Base-by-base conservation (phyloP, 2,888 invertebrate species). In the Spodoptera littoralis region DNA sequence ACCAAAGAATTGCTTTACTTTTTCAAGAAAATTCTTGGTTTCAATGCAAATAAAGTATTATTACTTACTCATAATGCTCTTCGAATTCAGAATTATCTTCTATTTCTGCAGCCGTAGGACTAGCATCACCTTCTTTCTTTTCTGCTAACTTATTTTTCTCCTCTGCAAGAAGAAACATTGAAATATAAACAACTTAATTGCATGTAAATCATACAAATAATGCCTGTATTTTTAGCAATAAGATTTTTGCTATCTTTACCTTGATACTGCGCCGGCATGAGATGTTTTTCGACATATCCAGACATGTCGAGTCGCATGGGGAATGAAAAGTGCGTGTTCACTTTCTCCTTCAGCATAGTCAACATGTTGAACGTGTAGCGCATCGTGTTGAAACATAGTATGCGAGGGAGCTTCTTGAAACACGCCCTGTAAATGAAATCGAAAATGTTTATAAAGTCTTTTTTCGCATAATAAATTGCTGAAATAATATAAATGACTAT, bases 281-380 rank as follows among this genome's bases (percentile, higher is more conserved):
- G 95, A 80, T 98, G 98, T 88, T 98, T 98, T 90, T 99, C 99
- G 66, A 99, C 98, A 86, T 99, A 99, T 46, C 98, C 98, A 0
- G 98, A 97, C 99, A 99, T 99, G 88, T 98, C 98, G 11, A 99
- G 95, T 53, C 97, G 95, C 93, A 99, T 96, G 0, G 99, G 99
- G 90, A 99, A 99, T 12, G 98, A 99, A 89, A 99, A 99, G 86
- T 99, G 98, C 0, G 99, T 99, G 92, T 99, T 99, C 1, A 99
- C 99, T 88, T 99, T 99, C 88, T 99, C 99, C 85, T 99, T 99
- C 66, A 98, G 95, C 99, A 99, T 99, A 0, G 99, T 99, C 42
- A 98, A 96, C 98, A 99, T 99, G 90, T 99, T 99, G 92, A 99
- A 99, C 0, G 98, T 98, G 84, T 99, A 99, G 36, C 99, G 96